Base-by-base conservation (phyloP, 2,113 vertebrate species). In the Poecilia latipinna region DNA sequence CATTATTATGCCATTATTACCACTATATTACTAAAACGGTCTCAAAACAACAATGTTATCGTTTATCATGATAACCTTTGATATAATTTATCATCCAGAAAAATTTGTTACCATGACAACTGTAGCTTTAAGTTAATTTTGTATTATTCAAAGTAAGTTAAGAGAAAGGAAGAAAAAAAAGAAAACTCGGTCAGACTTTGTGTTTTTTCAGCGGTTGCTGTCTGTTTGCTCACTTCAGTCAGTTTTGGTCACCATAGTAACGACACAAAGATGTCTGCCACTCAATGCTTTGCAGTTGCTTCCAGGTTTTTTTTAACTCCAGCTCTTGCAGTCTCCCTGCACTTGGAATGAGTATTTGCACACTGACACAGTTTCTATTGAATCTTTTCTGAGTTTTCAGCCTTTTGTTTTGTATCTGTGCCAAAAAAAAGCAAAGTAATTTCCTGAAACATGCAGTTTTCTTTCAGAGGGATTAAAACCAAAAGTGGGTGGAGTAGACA, bases 171-270 rank as follows among this genome's bases (percentile, higher is more conserved):
- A 32, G 0, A 32, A 32, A 37, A 32, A 4, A 32, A 12, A 37
- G 28, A 28, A 37, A 3, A 37, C 35, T 37, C 2, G 0, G 10
- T 12, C 11, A 37, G 35, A 37, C 10, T 84, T 81, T 29, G n/a
- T 65, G 74, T 86, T 86, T 70, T 85, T 84, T 80, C 87, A 89
- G 85, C 31, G 4, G 65, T 71, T 19, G 62, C 68, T 72, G 70
- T 77, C 70, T 75, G 79, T 82, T 75, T 87, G 78, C 86, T 82
- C 74, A 70, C 77, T 72, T 68, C 61, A 78, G 66, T 87, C 82
- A 75, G 73, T 81, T 69, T 70, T 73, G 64, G 72, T 90, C 89
- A 78, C 90, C 85, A 84, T 84, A 78, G 93, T 74, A 92, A 93
- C 90, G 48, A 44, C 82, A 84, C 83, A 79, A 88, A 82, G 39